Percentiles rank a stretch among this genome's conserved stretches.
Evolutionary conservation across 2,797 vertebrate species (phyloP).

Genomic region (Hirundo rustica): DNA sequence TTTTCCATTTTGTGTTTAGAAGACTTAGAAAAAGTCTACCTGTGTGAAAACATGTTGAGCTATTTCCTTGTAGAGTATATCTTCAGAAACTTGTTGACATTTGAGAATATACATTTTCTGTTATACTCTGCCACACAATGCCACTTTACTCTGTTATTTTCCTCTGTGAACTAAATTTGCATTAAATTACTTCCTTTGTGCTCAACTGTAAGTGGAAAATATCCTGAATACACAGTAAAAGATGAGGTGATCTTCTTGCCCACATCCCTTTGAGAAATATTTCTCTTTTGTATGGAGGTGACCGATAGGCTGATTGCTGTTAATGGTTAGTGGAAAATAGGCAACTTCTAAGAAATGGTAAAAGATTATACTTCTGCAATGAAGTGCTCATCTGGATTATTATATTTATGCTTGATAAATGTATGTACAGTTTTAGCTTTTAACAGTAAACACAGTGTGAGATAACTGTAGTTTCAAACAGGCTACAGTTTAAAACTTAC

Average conservation of each 20-base stretch:
- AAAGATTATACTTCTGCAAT: neutral
- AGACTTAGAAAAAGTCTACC: neutral
- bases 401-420: neutral
- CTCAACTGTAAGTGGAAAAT: neutral
- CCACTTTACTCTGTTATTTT: neutral
- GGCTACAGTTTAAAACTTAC: neutral
- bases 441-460: neutral
- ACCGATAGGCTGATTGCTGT: neutral
- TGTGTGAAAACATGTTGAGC: neutral
- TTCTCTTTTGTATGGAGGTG: neutral
- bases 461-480: neutral
- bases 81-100: slow-evolving; percentile 29
- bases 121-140: neutral
- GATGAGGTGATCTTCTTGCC: neutral
- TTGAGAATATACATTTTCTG: neutral
- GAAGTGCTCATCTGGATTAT: neutral
- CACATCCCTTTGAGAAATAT: neutral
- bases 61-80: neutral
- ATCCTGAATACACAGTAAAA: slow-evolving; percentile 4
- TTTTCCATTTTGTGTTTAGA: slow-evolving; percentile 28
- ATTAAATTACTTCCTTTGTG: neutral
- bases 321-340: neutral
- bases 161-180: slow-evolving; percentile 1
- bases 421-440: neutral
- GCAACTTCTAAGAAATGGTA: neutral